A percentile compares a stretch with the other conserved stretches of the same genome.
Evolutionary conservation across 2,888 invertebrate species (phyloP).

Genomic region (Drosophila picticornis): DNA sequence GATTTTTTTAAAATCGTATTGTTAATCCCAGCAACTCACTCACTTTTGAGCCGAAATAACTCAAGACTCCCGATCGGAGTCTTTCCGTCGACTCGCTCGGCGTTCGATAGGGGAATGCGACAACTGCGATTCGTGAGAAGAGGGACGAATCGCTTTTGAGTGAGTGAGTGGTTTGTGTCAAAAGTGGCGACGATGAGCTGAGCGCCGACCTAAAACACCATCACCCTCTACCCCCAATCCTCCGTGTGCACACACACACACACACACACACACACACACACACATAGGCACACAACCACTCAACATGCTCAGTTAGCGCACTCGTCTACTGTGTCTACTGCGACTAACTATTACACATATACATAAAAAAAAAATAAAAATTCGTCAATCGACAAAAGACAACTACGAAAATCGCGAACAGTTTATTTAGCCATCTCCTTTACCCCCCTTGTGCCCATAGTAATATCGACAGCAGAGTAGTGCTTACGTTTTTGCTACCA

Average conservation of each 20-base stretch:
- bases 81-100: slow-evolving; percentile 21
- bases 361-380: slow-evolving; percentile 39
- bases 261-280: slow-evolving; percentile 4
- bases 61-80: slow-evolving; percentile 42
- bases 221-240: slow-evolving; percentile 9
- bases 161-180: slow-evolving; percentile 54
- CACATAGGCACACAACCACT: background rate
- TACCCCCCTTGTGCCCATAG: slow-evolving; percentile 8
- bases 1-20: slow-evolving; percentile 23
- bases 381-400: slow-evolving; percentile 67
- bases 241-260: too few species aligned
- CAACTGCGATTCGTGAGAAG: slow-evolving; percentile 19
- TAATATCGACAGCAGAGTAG: slow-evolving; percentile 26
- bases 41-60: slow-evolving; percentile 50
- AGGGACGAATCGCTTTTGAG: slow-evolving; percentile 43
- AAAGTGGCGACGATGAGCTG: slow-evolving; percentile 33
- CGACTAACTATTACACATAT: slow-evolving; percentile 56
- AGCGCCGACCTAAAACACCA: slow-evolving; percentile 25
- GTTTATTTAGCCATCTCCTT: slow-evolving; percentile 51
- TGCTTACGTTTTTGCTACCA: slow-evolving; percentile 61
- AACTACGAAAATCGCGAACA: slow-evolving; percentile 67
- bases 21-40: slow-evolving; percentile 46
- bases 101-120: slow-evolving; percentile 27
- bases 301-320: slow-evolving; percentile 14
- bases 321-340: slow-evolving; percentile 39